Conservation (phyloP, 2,797 vertebrate species). For the Margarornis squamiger region DNA sequence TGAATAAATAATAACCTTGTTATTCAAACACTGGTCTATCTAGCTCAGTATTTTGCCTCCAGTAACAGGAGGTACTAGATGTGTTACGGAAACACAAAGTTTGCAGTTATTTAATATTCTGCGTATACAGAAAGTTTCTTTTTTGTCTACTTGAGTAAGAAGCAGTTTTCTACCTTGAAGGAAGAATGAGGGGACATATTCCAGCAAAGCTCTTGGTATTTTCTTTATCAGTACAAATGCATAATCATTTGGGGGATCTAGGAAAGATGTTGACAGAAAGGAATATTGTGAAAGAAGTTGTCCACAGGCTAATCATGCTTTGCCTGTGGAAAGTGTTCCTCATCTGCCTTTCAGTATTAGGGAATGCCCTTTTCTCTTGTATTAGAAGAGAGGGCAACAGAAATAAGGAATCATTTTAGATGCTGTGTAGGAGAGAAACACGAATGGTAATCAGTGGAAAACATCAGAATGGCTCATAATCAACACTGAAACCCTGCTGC, state of each 20-base stretch:
- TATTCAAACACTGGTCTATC: background rate
- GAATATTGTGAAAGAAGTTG: background rate
- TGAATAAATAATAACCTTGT: background rate
- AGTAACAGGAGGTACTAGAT: background rate
- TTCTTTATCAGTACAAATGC: background rate
- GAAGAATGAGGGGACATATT: background rate
- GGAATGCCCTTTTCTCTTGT: background rate
- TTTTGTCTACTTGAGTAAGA: background rate
- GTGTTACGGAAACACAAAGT: background rate
- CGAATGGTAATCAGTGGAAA: background rate
- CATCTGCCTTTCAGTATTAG: conserved; percentile 41
- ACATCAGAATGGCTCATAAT: conserved; percentile 23
- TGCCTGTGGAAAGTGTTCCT: background rate
- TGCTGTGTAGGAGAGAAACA: background rate
- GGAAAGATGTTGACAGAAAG: background rate
- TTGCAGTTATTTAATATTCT: background rate
- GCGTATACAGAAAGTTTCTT: background rate
- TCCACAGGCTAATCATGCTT: background rate
- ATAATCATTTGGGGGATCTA: background rate
- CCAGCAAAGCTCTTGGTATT: background rate
- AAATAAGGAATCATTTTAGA: background rate
- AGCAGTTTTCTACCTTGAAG: background rate
- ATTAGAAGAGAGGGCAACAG: background rate
- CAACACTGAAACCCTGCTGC: background rate
- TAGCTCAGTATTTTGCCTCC: background rate